phyloP scores from a whole-genome alignment of 2,113 vertebrate species.

The Columba janthina region DNA sequence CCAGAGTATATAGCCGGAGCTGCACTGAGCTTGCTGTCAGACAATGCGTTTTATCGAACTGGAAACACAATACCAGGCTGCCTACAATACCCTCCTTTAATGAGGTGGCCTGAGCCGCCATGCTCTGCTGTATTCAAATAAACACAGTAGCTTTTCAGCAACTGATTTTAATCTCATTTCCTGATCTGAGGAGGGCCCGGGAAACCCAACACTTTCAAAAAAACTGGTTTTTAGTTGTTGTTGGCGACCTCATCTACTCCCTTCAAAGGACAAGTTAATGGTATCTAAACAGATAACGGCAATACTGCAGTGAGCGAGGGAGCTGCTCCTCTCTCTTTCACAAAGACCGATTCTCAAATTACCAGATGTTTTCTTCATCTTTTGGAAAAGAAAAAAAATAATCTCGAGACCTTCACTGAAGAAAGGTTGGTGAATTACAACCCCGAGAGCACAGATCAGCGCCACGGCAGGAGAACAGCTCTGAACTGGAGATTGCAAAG shows the following conservation, averaged over 20 bases:
- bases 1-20: conserved; percentile 20
- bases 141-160: conserved; percentile 55
- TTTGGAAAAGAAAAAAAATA: not conserved
- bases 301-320: not conserved
- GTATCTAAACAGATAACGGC: conserved; percentile 16
- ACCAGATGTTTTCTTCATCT: not conserved
- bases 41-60: conserved; percentile 44
- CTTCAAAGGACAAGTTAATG: conserved; percentile 61
- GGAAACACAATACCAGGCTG: conserved; percentile 46
- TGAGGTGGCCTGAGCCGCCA: conserved; percentile 24
- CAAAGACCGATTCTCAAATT: conserved; percentile 11
- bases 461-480: not conserved
- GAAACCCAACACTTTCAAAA: conserved; percentile 34
- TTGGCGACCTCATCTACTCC: conserved; percentile 40
- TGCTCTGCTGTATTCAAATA: conserved; percentile 39
- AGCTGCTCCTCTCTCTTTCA: not conserved
- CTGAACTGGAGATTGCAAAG: not conserved
- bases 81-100: conserved; percentile 52
- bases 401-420: not conserved
- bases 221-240: conserved; percentile 54
- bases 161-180: conserved; percentile 61
- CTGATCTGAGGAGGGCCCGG: conserved; percentile 34
- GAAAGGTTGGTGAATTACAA: not conserved
- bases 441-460: not conserved
- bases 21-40: conserved; percentile 56